Conservation (phyloP, 37 sponge, comb jelly and placozoan species). For the Lycopodina hypogea region DNA sequence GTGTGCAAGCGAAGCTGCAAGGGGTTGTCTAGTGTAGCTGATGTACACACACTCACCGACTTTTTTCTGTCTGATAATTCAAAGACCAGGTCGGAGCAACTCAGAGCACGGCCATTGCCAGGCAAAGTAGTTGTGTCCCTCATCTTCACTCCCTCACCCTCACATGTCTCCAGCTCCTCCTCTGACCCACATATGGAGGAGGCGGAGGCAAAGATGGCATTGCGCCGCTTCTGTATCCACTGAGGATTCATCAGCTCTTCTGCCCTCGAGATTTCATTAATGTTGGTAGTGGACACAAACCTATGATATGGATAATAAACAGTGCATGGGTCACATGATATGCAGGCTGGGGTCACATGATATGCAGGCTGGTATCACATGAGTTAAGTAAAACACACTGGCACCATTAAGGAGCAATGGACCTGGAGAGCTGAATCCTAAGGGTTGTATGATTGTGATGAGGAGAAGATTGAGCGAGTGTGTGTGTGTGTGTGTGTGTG, state of each 20-base stretch:
- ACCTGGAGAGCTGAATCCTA: too few relatives aligned
- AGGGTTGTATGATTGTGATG: too few relatives aligned
- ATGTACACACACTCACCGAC: neutral
- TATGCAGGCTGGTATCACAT: neutral
- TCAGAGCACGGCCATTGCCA: neutral
- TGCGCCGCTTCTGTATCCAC: neutral
- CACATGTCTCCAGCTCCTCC: neutral
- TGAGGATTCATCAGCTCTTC: neutral
- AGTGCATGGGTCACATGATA: neutral
- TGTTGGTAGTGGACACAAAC: constrained; percentile 34
- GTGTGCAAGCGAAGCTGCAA: too few relatives aligned
- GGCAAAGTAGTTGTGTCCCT: too few relatives aligned
- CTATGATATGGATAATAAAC: neutral
- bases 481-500: too few relatives aligned
- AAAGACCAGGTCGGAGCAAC: constrained; percentile 24
- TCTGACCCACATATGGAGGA: constrained; percentile 6
- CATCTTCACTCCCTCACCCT: too few relatives aligned
- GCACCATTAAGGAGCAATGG: too few relatives aligned
- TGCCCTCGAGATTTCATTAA: constrained; percentile 23
- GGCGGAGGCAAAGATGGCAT: neutral
- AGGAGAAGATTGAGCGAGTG: too few relatives aligned
- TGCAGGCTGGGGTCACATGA: neutral
- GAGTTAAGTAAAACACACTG: neutral
- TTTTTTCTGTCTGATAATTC: neutral
- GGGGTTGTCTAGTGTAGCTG: too few relatives aligned